phyloP scores from a whole-genome alignment of 1,140 invertebrate genomes.

The Drosophila melanica region DNA sequence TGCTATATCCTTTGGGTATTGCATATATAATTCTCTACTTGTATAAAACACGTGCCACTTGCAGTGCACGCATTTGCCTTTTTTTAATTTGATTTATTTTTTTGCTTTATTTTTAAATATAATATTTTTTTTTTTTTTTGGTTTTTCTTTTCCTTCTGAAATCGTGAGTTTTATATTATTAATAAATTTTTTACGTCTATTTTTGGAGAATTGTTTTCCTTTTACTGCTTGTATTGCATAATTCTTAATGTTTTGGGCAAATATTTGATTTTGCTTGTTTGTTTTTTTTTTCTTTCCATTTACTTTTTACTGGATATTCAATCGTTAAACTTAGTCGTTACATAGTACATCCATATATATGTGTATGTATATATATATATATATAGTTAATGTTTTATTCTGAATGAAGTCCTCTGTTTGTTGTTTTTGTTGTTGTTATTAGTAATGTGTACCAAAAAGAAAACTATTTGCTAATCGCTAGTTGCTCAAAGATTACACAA shows the following conservation, averaged over 20 bases:
- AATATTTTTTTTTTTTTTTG: conserved; percentile 24
- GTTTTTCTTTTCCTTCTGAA: conserved; percentile 25
- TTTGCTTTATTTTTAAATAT: conserved; percentile 16
- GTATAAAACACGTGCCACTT: conserved; percentile 62
- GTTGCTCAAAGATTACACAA: conserved; percentile 40
- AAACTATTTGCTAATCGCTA: conserved; percentile 43
- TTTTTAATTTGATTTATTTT: conserved; percentile 14
- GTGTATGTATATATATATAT: too few relatives aligned
- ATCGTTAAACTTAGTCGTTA: conserved; percentile 41
- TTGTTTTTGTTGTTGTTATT: conserved; percentile 16
- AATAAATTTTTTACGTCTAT: conserved; percentile 42
- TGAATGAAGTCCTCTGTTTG: conserved; percentile 48
- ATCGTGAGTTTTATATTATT: conserved; percentile 33
- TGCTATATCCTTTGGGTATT: conserved; percentile 55
- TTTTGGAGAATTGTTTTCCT: conserved; percentile 15
- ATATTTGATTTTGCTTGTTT: conserved; percentile 17
- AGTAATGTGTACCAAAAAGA: conserved; percentile 13
- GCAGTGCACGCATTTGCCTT: conserved; percentile 54
- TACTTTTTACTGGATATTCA: conserved; percentile 13
- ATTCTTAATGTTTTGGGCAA: conserved; percentile 19
- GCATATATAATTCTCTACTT: conserved; percentile 71
- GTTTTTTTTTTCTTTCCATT: not conserved
- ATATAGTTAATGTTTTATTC: conserved; percentile 35
- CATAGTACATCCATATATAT: conserved; percentile 36
- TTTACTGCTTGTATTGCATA: conserved; percentile 35